A percentile compares a stretch with the other conserved stretches of the same genome.
Evolutionary conservation across 2,113 vertebrate species (phyloP).

Genomic region (Mastomys coucha): DNA sequence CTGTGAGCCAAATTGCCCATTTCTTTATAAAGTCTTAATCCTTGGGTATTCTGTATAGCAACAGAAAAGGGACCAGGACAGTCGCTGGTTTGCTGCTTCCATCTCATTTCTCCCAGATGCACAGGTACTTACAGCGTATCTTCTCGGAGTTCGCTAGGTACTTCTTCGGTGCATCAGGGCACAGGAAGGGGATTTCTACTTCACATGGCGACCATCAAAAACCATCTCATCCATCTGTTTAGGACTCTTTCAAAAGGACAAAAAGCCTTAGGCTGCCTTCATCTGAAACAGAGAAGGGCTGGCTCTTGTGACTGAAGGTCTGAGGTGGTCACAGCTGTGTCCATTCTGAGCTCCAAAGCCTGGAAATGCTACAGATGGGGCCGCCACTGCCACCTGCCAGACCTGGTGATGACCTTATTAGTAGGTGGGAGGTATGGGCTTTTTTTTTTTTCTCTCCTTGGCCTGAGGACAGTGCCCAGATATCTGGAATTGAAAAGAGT

Average conservation of each 20-base stretch:
- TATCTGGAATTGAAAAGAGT: not conserved
- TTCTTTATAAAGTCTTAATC: not conserved
- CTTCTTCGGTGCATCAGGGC: not conserved
- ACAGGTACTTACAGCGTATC: too few species aligned
- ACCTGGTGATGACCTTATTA: not conserved
- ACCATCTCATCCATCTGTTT: not conserved
- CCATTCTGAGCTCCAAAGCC: not conserved
- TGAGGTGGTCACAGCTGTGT: not conserved
- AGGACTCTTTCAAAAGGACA: not conserved
- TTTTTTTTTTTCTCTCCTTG: not conserved
- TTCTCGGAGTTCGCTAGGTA: not conserved
- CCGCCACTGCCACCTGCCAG: not conserved
- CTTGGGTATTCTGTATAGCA: not conserved
- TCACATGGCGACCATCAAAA: not conserved
- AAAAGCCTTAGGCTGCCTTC: not conserved
- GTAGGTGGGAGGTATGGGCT: not conserved
- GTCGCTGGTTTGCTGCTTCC: not conserved
- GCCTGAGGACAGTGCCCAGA: not conserved
- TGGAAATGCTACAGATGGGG: accelerated
- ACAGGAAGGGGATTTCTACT: not conserved
- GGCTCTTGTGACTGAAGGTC: not conserved
- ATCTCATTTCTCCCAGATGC: not conserved
- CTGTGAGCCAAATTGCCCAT: not conserved
- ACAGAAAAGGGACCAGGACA: not conserved
- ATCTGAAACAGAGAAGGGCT: not conserved